Base-by-base conservation (phyloP, 2,888 invertebrate genomes). In the Chymomyza amoena region DNA sequence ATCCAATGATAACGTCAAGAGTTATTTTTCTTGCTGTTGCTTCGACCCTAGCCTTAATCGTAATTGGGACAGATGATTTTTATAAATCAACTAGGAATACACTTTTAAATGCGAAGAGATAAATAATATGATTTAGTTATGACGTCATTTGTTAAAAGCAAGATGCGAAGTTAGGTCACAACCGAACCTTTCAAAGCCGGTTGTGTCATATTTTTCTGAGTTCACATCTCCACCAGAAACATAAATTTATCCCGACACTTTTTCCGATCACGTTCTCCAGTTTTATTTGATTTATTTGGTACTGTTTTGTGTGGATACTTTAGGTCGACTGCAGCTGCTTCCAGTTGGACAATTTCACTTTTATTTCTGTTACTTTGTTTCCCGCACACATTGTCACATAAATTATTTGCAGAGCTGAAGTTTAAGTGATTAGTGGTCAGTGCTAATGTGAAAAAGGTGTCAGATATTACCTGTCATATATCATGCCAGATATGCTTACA, bases 211-310 rank as follows among this genome's bases (percentile, higher is more conserved):
- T 39, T 39, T 39, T 9, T 13, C 39, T 7, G 7, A 32, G 32
- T 6, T 7, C 6, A 45, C 4, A 10, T 45, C 13, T 13, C 13
- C 13, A 45, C 6, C 39, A 45, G 13, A 45, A 45, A 13, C 39
- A 45, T 13, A 9, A 45, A 13, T 45, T 13, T 45, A 10, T 13
- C 39, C 13, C 39, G 13, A 25, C 28, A 52, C 64, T 66, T 66
- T 66, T 77, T 77, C 77, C 76, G 84, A 85, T 83, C 81, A 81
- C 84, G 81, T 81, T 83, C 70, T 60, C 69, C 84, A 78, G 78
- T 69, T 83, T 85, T 86, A 85, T 83, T 78, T 81, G 81, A 81
- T 85, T 81, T 81, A 81, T 80, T 71, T 72, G n/a, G 10, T 18
- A 18, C 18, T n/a, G 6, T 7, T 20, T 54, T 18, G 54, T 4